phyloP scores from a whole-genome alignment of 2,797 vertebrate species.

The Microchirus variegatus region DNA sequence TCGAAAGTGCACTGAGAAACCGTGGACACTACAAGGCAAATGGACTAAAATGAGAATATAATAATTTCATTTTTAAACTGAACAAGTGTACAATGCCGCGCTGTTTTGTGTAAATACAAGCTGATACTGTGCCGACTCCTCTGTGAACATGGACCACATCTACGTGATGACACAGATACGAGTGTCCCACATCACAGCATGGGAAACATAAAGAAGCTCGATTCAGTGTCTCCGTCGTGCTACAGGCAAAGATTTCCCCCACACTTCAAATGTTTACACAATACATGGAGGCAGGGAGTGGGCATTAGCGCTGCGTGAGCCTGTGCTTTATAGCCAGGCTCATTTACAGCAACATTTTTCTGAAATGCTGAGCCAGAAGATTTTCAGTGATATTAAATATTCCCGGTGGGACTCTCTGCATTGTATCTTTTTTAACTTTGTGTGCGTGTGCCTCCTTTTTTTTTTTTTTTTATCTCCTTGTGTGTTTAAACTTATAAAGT shows the following conservation, averaged over 20 bases:
- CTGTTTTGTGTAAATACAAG: constrained; percentile 11
- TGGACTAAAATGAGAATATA: too few species aligned
- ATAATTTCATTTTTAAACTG: constrained; percentile 8
- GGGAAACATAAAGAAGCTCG: constrained; percentile 43
- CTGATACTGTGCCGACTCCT: constrained; percentile 16
- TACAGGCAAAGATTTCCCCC: constrained; percentile 39
- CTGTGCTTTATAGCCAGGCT: constrained; percentile 45
- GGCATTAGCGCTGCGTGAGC: constrained; percentile 51
- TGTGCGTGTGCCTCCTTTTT: constrained; percentile 20
- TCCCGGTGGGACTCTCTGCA: constrained; percentile 54
- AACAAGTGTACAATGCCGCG: constrained; percentile 7
- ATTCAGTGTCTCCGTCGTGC: constrained; percentile 38
- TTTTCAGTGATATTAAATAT: constrained; percentile 67
- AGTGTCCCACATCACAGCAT: constrained; percentile 23
- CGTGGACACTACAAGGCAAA: constrained; percentile 25
- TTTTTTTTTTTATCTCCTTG: constrained; percentile 28
- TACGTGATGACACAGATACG: constrained; percentile 45
- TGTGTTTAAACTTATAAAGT: constrained; percentile 38
- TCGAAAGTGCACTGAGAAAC: too few species aligned
- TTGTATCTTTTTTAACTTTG: constrained; percentile 37
- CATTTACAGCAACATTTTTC: constrained; percentile 62
- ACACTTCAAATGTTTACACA: constrained; percentile 67
- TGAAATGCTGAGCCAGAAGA: constrained; percentile 60
- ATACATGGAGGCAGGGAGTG: constrained; percentile 35
- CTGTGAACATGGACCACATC: constrained; percentile 51